Conservation (phyloP, 2,888 invertebrate genomes). For the Pemphredon lugubris region DNA sequence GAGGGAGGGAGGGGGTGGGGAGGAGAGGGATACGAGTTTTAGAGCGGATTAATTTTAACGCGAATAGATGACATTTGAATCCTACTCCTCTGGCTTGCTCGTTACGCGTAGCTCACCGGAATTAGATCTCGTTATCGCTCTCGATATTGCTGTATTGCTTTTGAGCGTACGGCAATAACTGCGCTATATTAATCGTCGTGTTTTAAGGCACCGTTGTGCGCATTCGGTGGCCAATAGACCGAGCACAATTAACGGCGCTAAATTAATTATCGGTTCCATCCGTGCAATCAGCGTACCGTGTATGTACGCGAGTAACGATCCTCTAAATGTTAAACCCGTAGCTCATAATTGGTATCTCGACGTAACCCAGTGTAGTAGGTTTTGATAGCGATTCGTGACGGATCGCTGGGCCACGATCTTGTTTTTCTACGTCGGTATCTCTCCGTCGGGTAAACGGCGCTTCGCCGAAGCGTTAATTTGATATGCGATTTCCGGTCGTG, state of each 20-base stretch:
- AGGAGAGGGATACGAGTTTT: neutral
- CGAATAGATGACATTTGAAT: conserved; percentile 24
- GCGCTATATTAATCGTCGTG: conserved; percentile 27
- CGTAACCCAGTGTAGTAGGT: too few species aligned
- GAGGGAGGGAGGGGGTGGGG: neutral
- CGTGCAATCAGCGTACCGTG: conserved; percentile 2
- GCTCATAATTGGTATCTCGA: conserved; percentile 14
- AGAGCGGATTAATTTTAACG: conserved; percentile 6
- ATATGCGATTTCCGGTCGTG: too few species aligned
- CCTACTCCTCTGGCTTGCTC: conserved; percentile 20
- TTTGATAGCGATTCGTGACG: too few species aligned
- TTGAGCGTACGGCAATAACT: conserved; percentile 18
- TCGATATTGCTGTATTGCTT: conserved; percentile 19
- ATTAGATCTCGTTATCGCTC: conserved; percentile 39
- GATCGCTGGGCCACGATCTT: too few species aligned
- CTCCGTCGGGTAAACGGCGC: too few species aligned
- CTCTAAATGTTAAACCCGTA: conserved; percentile 16
- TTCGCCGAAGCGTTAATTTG: too few species aligned
- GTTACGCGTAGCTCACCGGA: conserved; percentile 26
- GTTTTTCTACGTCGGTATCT: too few species aligned
- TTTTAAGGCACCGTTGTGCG: conserved; percentile 3
- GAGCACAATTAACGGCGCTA: conserved; percentile 38
- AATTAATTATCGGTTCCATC: conserved; percentile 52
- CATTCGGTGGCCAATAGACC: conserved; percentile 2
- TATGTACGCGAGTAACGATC: conserved; percentile 14